Percentiles rank a stretch among this genome's conserved stretches.
phyloP scores from a whole-genome alignment of 2,113 vertebrate species.

The Seriola aureovittata region DNA sequence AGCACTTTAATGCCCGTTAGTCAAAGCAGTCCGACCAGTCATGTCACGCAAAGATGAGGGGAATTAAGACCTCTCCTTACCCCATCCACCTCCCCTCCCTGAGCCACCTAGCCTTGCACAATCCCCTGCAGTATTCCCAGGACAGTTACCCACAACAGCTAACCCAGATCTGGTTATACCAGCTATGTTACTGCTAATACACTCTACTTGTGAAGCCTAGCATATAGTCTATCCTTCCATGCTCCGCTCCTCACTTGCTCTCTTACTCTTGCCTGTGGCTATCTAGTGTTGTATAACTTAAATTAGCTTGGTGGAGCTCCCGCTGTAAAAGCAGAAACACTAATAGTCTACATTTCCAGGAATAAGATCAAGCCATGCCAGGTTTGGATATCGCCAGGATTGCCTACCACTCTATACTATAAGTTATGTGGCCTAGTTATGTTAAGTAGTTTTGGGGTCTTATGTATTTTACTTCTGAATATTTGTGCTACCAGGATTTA shows the following conservation, averaged over 20 bases:
- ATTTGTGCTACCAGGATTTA: not conserved
- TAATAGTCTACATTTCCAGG: slow-evolving; percentile 25
- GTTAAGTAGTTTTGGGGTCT: not conserved
- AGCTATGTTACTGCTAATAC: slow-evolving; percentile 15
- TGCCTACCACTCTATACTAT: not conserved
- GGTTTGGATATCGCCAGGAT: not conserved
- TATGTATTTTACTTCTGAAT: not conserved
- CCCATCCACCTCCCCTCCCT: not conserved
- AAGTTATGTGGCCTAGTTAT: not conserved
- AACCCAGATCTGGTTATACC: slow-evolving; percentile 41
- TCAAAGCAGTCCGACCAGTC: slow-evolving; percentile 88
- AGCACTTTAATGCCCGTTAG: slow-evolving; percentile 84
- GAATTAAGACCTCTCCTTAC: slow-evolving; percentile 39
- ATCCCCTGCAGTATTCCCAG: slow-evolving; percentile 31
- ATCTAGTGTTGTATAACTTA: slow-evolving; percentile 24
- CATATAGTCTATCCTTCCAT: not conserved
- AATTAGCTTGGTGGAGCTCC: slow-evolving; percentile 27
- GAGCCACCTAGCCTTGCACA: slow-evolving; percentile 14
- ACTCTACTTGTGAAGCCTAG: slow-evolving; percentile 20
- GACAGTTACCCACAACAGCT: slow-evolving; percentile 44
- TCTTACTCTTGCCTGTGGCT: slow-evolving; percentile 80
- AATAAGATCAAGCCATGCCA: not conserved
- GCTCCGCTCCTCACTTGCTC: slow-evolving; percentile 42
- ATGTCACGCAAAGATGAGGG: slow-evolving; percentile 85
- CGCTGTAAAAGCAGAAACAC: slow-evolving; percentile 9